Base-by-base conservation (phyloP, 2,888 invertebrate species). In the Amblyjoppa fuscipennis region DNA sequence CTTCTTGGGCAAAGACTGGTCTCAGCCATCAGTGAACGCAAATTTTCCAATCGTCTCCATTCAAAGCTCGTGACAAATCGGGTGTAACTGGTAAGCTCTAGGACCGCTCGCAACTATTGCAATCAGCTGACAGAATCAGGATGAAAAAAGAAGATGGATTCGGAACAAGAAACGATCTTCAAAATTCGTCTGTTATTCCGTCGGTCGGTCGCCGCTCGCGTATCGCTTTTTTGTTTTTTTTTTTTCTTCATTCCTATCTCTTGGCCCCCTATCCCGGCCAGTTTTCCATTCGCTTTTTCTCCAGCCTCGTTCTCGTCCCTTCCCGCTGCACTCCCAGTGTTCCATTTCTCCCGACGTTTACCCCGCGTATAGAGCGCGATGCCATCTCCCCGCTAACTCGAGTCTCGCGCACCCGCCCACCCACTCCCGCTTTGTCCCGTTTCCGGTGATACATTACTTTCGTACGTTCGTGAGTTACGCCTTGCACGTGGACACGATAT, bases 401-500 rank as follows among this genome's bases (percentile, higher is more conserved):
- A 66, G 68, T 76, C 70, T 56, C 61, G 79, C 79, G 56, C 83
- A 69, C 80, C 51, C 76, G 56, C 51, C 49, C 78, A 28, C 81
- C 70, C 70, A 78, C 70, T 81, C 45, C 16, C 53, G 73, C 80
- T 86, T 76, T 41, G 80, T 84, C 79, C 84, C 34, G 70, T 81
- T 83, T 77, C 81, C 78, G 83, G 85, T 83, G 80, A 85, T 83
- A 81, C 85, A 83, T 83, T 81, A 81, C 80, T 85, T 85, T 85
- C 76, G 83, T 85, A 85, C 85, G 85, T 83, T 85, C 74, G 83
- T 85, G 85, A 85, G 85, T 87, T 87, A 87, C 85, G 83, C 80
- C 77, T 81, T 73, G 83, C 87, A 87, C 85, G 87, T 87, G 88
- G 84, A 87, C 87, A 86, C 86, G 85, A 87, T 87, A 84, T 85